A percentile compares a stretch with the other conserved stretches of the same genome.
Conservation (phyloP, 2,797 vertebrate species). For the Etheostoma nigrum region DNA sequence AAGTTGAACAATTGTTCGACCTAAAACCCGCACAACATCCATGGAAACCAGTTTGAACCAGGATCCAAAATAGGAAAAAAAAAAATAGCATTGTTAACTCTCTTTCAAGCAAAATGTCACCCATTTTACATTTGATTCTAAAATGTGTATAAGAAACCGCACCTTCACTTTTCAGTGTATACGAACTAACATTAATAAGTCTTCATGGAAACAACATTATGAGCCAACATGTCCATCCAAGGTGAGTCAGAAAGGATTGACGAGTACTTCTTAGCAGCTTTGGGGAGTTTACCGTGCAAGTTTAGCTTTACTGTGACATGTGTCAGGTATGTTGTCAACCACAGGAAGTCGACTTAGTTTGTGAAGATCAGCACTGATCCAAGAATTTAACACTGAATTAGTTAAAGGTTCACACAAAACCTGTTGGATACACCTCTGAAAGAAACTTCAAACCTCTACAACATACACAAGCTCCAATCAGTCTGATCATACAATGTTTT, state of each 20-base stretch:
- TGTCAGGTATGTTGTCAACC: constrained; percentile 41
- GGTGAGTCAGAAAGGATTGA: constrained; percentile 41
- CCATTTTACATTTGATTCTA: constrained; percentile 3
- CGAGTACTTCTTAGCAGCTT: constrained; percentile 41
- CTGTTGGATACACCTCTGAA: neutral
- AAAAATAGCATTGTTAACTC: constrained; percentile 1
- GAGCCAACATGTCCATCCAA: constrained; percentile 37
- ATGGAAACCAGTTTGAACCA: constrained; percentile 57
- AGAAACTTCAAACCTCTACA: neutral
- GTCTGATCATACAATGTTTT: neutral
- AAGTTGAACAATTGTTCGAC: constrained; percentile 67
- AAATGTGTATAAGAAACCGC: neutral
- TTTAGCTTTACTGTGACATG: constrained; percentile 43
- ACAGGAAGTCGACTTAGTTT: constrained; percentile 1
- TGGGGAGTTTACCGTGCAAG: constrained; percentile 30
- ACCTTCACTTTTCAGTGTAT: neutral
- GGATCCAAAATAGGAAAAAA: constrained; percentile 28
- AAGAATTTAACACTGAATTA: constrained; percentile 17
- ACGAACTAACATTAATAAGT: constrained; percentile 3
- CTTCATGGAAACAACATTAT: constrained; percentile 21
- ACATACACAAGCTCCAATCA: neutral
- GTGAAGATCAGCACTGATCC: neutral
- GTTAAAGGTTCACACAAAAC: neutral
- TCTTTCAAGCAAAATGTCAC: neutral
- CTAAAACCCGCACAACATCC: constrained; percentile 52